phyloP scores from a whole-genome alignment of 2,888 invertebrate genomes.

The Argynnis bischoffii region DNA sequence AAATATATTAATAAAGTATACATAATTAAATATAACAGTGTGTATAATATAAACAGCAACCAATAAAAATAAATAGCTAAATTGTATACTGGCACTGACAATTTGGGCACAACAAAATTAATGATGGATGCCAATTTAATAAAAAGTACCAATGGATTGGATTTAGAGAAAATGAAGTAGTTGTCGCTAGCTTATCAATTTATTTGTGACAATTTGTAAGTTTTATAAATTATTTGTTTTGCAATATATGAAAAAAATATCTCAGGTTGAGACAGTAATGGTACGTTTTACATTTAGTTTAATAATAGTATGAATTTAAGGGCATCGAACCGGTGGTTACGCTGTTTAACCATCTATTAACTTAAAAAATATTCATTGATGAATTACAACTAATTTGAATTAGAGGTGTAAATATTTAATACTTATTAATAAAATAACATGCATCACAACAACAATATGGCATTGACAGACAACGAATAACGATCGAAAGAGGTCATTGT shows the following conservation, averaged over 20 bases:
- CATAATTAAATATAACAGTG: not conserved
- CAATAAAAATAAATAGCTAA: constrained; percentile 6
- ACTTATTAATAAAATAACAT: constrained; percentile 12
- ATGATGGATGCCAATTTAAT: constrained; percentile 43
- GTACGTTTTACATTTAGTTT: constrained; percentile 48
- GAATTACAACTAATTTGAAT: constrained; percentile 5
- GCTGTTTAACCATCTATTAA: constrained; percentile 40
- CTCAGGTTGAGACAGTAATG: constrained; percentile 56
- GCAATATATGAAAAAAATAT: constrained; percentile 44
- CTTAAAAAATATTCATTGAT: constrained; percentile 15
- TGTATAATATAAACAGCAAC: not conserved
- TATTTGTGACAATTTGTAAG: constrained; percentile 49
- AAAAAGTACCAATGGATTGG: constrained; percentile 45
- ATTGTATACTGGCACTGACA: constrained; percentile 27
- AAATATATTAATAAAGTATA: constrained; percentile 1
- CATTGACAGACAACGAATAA: constrained; percentile 61
- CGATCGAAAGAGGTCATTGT: constrained; percentile 68
- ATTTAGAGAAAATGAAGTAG: constrained; percentile 51
- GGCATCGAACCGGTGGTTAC: constrained; percentile 63
- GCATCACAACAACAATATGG: constrained; percentile 55
- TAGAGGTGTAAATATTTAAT: constrained; percentile 2
- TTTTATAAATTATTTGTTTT: constrained; percentile 41
- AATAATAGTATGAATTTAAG: constrained; percentile 32
- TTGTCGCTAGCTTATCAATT: constrained; percentile 46
- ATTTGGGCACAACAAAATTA: constrained; percentile 33